Conservation (phyloP, 2,888 invertebrate genomes). For the Tetragonisca angustula region DNA sequence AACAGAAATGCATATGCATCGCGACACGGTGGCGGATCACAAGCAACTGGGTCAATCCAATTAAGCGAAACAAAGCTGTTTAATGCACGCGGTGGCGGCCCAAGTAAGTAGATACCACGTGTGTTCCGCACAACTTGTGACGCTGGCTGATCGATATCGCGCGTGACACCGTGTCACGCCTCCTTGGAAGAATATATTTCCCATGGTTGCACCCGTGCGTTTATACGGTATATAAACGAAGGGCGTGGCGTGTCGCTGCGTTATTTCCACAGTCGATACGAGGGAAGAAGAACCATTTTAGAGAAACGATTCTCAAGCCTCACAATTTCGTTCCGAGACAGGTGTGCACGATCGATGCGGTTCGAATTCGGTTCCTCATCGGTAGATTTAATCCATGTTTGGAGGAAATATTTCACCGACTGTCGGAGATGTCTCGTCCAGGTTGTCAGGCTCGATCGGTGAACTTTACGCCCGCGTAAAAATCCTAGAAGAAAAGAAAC, state of each 20-base stretch:
- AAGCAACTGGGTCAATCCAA: conserved; percentile 69
- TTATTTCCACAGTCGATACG: not conserved
- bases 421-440: not conserved
- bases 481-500: conserved; percentile 3
- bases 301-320: not conserved
- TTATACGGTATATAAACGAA: conserved; percentile 21
- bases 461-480: not conserved
- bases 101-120: conserved; percentile 37
- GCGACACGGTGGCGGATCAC: conserved; percentile 49
- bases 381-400: not conserved
- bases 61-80: conserved; percentile 73
- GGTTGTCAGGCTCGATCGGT: not conserved
- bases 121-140: conserved; percentile 34
- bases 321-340: not conserved
- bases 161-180: conserved; percentile 47
- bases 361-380: not conserved
- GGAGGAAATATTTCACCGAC: no score
- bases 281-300: not conserved
- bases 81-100: conserved; percentile 52
- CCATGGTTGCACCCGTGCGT: conserved; percentile 17
- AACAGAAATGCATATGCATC: conserved; percentile 61
- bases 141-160: conserved; percentile 63
- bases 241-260: conserved; percentile 45
- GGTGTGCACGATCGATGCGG: not conserved
- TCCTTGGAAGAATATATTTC: conserved; percentile 51